phyloP scores from a whole-genome alignment of 2,888 invertebrate genomes.

The Machimus rusticus region DNA sequence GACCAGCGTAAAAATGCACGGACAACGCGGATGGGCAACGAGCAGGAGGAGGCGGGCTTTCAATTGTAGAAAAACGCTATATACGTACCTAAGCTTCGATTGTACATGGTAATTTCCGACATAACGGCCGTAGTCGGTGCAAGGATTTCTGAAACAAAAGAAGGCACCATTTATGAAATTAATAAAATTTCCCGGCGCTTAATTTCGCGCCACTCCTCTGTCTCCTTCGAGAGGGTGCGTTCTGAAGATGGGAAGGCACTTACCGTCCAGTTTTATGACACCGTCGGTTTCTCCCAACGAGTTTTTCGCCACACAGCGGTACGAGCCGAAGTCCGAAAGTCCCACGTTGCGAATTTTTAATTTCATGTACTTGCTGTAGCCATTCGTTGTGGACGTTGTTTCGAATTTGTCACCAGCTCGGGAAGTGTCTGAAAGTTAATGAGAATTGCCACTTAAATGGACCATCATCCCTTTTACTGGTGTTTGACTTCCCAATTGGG shows the following conservation, averaged over 20 bases:
- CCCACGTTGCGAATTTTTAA: conserved; percentile 85
- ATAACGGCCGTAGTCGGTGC: conserved; percentile 80
- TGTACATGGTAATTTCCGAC: conserved; percentile 64
- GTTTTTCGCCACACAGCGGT: conserved; percentile 91
- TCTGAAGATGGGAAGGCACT: conserved; percentile 53
- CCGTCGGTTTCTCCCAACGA: conserved; percentile 90
- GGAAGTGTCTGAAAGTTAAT: conserved; percentile 66
- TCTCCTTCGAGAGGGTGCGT: background rate
- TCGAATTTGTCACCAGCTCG: conserved; percentile 87
- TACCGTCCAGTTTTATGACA: conserved; percentile 88
- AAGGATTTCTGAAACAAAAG: conserved; percentile 75
- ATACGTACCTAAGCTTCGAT: conserved; percentile 58
- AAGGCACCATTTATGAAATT: conserved; percentile 44
- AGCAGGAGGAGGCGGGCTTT: background rate
- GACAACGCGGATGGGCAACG: background rate
- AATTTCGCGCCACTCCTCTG: background rate
- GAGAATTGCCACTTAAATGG: background rate
- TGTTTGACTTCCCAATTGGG: background rate
- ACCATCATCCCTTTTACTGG: background rate
- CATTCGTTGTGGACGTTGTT: conserved; percentile 81
- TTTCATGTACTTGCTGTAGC: conserved; percentile 91
- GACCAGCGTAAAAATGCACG: background rate
- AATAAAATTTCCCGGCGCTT: conserved; percentile 39
- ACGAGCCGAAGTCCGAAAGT: conserved; percentile 82
- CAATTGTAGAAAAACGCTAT: background rate